Base-by-base conservation (phyloP, 1,140 invertebrate species). In the Oncopodura yosiiana region DNA sequence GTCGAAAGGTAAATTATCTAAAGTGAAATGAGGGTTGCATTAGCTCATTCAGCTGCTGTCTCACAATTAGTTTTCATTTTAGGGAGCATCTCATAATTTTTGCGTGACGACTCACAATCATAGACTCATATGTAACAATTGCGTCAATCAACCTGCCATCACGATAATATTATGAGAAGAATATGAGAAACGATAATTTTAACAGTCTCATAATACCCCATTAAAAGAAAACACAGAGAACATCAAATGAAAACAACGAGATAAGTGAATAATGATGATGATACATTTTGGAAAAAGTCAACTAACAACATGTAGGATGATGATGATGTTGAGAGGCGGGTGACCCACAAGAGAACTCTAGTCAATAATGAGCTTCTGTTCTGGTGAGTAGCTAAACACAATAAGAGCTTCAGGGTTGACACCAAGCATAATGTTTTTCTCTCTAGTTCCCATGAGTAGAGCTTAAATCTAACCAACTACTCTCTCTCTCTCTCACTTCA, bases 281-380 rank as follows among this genome's bases (percentile, higher is more conserved):
- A 21, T 23, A 12, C 24, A 26, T 23, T 43, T 26, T 26, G 2
- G 18, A n/a, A 26, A 27, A 11, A 16, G 23, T 9, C 24, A n/a
- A 27, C 41, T 26, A n/a, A n/a, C n/a, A n/a, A n/a, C 23, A 14
- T 26, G 12, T 26, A 12, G 44, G 27, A 32, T 46, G 42, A 44
- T 44, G 42, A 44, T 44, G 42, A 44, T 44, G 44, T 46, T 18
- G 30, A 30, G 44, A 29, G 27, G 26, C n/a, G 26, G 30, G 44
- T 39, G 32, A 38, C 43, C 18, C 29, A 18, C 2, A 23, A 19
- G 18, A 2, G 49, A 39, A 12, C 34, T 23, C 45, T 51, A 34
- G 58, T 56, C 53, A 60, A 60, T 60, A 60, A 60, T 60, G 58
- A 56, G 58, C 58, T 60, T n/a, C 49, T 49, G 43, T 56, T 60